These are phyloP conservation scores for Spondyliosoma cantharus DNA, from an alignment of 2,797 vertebrate genomes.

Conservation along the genomic window DNA sequence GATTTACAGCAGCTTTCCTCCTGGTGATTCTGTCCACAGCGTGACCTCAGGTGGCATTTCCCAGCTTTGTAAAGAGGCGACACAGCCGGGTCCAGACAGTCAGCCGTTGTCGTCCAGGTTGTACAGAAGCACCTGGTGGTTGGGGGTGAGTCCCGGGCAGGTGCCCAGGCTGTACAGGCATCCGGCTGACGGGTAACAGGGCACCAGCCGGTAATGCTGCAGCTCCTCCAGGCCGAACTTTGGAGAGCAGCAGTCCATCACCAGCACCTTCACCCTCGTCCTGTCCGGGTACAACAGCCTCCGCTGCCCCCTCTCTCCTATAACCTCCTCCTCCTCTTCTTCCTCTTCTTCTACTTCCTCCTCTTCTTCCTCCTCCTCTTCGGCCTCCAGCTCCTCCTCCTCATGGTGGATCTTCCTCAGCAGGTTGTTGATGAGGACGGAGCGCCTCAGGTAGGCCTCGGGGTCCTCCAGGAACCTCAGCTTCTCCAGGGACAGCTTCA, in stretches of 20 bases:
- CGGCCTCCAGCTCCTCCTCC: slow-evolving; percentile 88
- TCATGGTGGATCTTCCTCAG: slow-evolving; percentile 92
- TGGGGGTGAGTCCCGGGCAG: slow-evolving; percentile 85
- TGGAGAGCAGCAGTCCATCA: slow-evolving; percentile 91
- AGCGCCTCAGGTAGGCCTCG: slow-evolving; percentile 93
- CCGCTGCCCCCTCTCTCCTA: slow-evolving; percentile 81
- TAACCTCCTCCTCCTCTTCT: slow-evolving; percentile 82
- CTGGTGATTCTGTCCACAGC: background rate
- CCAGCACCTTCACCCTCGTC: slow-evolving; percentile 94
- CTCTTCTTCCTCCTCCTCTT: slow-evolving; percentile 87
- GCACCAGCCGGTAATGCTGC: slow-evolving; percentile 91
- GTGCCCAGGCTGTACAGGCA: slow-evolving; percentile 89
- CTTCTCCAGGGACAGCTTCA: slow-evolving; percentile 97
- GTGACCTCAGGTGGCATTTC: background rate
- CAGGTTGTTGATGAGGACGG: slow-evolving; percentile 99
- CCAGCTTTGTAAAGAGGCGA: slow-evolving; percentile 11
- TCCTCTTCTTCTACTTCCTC: slow-evolving; percentile 81
- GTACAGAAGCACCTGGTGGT: slow-evolving; percentile 91
- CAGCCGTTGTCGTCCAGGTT: slow-evolving; percentile 91
- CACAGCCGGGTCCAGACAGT: slow-evolving; percentile 2
- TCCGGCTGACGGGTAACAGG: slow-evolving; percentile 85
- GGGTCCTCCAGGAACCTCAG: slow-evolving; percentile 97
- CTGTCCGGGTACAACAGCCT: slow-evolving; percentile 83
- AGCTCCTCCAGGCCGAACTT: slow-evolving; percentile 90
- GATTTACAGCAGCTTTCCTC: background rate